Evolutionary conservation across 2,888 invertebrate species (phyloP), one percentile per base, ranked within the genome.

Genomic region (Exocentrus adspersus): DNA sequence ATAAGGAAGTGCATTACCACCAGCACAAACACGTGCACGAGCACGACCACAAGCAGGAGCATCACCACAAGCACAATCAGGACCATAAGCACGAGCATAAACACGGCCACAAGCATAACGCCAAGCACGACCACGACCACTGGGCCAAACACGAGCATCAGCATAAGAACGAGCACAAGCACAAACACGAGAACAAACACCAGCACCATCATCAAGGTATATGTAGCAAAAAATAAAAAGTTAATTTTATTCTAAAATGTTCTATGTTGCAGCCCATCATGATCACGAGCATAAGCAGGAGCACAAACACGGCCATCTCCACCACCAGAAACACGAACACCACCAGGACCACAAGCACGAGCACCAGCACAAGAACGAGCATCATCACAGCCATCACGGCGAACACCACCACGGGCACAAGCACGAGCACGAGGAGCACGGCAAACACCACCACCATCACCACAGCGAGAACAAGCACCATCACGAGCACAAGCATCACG

Each of bases 1-100:
- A 60, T 20, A 62, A 62, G 24, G 78, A 79, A 65, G 65, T 79
- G 14, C 79, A 79, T 52, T 77, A 78, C 46, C 79, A 79, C 57
- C 71, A 75, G 46, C 79, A 79, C 54, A 76, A 79, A 56, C 79
- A 79, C 56, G 72, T 78, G 17, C 79, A 79, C 59, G 70, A 73
- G 6, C 78, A 79, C 62, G 70, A 77, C 12, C 78, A 78, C 63
- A 73, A 75, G 42, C 75, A 76, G 45, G 74, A 75, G 7, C 77
- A 77, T 14, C 2, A 45, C 0, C 59, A 59, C 56, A 72, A 74
- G 17, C 77, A 78, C 50, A 24, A 72, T 7, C 72, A 75, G 42
- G 56, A 66, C 2, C 65, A 69, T 10, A 46, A 68, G 20, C 71
- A 73, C 46, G 59, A 69, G 2, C 73, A 75, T 20, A 64, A 73